These are phyloP conservation scores for Lophotriccus pileatus DNA, from an alignment of 2,797 vertebrate species.

Conservation along the genomic window DNA sequence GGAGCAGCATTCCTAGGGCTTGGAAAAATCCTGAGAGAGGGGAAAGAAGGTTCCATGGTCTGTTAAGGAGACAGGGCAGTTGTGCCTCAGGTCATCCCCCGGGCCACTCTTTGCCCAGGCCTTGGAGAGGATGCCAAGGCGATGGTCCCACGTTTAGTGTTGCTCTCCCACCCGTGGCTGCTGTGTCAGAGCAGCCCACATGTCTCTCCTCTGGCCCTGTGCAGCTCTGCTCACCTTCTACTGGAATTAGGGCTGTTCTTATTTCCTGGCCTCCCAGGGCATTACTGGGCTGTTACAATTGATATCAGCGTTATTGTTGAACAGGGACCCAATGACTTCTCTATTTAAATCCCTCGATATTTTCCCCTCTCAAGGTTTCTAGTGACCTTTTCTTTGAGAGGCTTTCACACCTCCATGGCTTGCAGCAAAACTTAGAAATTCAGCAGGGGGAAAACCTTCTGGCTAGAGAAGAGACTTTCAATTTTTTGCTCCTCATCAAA, in stretches of 20 bases:
- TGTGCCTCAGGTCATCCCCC: neutral
- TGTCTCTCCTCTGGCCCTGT: neutral
- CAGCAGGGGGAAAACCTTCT: neutral
- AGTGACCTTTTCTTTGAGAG: neutral
- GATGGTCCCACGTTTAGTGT: fast-evolving
- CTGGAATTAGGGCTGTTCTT: neutral
- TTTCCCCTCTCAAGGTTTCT: neutral
- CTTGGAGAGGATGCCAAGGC: neutral
- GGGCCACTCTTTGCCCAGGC: neutral
- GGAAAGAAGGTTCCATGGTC: neutral
- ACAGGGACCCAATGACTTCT: neutral
- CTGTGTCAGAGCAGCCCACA: neutral
- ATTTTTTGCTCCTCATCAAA: neutral
- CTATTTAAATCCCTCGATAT: neutral
- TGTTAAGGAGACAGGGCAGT: neutral
- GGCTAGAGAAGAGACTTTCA: neutral
- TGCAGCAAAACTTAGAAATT: conserved; percentile 14
- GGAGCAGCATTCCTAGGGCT: neutral
- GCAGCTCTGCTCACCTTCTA: neutral
- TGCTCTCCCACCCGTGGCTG: neutral
- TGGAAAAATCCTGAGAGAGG: neutral
- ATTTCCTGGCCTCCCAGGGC: neutral
- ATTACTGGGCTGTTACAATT: neutral
- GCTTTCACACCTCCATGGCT: neutral
- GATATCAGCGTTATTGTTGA: neutral